Base-by-base conservation (phyloP, 2,113 vertebrate genomes). In the Zosterops pallidus region DNA sequence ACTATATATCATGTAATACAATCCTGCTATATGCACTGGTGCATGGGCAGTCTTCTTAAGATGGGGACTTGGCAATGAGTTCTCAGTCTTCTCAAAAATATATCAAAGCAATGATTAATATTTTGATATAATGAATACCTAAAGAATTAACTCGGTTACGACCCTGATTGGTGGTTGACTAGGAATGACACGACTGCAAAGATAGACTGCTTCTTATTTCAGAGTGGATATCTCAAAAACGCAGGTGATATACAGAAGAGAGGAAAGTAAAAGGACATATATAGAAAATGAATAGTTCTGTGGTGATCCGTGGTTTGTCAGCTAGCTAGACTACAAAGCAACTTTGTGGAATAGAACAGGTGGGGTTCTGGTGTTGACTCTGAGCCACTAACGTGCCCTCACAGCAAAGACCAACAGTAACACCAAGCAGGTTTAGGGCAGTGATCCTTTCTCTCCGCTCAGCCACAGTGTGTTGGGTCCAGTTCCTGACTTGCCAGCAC, bases 231-330 rank as follows among this genome's bases (percentile, higher is more conserved):
- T 29, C 56, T 57, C 1, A 79, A 57, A 78, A 62, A 57, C 4
- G 0, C 2, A 47, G 41, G 1, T 1, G 1, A 31, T 24, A 25
- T 2, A 26, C 11, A 16, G 33, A 37, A 57, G 14, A 44, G 8
- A 35, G 24, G 24, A 56, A 20, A 56, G 37, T 14, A 44, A 70
- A 37, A 92, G 29, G 57, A 33, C 11, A 21, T 9, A 2, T 2
- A 33, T 46, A 20, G 23, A 53, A 70, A 44, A 49, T 14, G 0
- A 67, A 23, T 28, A 23, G 8, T 39, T 69, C 17, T 31, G 4
- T 69, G 35, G 5, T 29, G 17, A 16, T 33, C 24, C 9, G 3
- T n/a, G 13, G 4, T 14, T 53, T 62, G 49, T 26, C 44, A 71
- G 21, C 11, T 64, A 68, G 21, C 10, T 64, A 41, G n/a, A 44